Conservation (phyloP, 2,797 vertebrate genomes). For the Podarcis siculus region DNA sequence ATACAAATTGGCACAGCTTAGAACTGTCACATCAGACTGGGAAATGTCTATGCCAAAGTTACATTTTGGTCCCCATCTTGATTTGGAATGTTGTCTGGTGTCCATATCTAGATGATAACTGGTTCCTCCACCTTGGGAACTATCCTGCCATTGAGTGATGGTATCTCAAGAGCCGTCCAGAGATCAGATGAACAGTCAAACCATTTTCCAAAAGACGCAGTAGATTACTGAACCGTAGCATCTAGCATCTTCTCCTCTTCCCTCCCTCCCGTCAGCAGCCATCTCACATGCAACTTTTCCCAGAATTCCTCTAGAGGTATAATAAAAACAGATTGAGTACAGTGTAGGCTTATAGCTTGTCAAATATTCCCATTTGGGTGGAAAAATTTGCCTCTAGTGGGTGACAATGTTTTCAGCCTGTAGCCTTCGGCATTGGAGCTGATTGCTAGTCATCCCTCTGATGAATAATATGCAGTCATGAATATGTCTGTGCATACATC, state of each 20-base stretch:
- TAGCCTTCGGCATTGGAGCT: conserved; percentile 47
- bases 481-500: conserved; percentile 63
- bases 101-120: no score
- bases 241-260: not conserved
- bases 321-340: conserved; percentile 48
- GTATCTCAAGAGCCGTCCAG: no score
- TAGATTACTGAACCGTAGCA: not conserved
- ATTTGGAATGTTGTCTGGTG: no score
- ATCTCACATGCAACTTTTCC: not conserved
- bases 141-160: no score
- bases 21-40: no score
- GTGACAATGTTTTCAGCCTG: conserved; percentile 54
- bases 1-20: no score
- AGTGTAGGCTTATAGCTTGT: conserved; percentile 37
- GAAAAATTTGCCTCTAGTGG: conserved; percentile 46
- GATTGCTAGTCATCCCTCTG: conserved; percentile 58
- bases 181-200: no score
- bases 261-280: fast-evolving
- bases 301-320: conserved; percentile 31
- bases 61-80: no score
- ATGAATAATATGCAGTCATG: conserved; percentile 50
- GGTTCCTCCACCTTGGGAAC: no score
- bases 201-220: no score
- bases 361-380: conserved; percentile 51
- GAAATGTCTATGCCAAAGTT: no score